Base-by-base conservation (phyloP, 2,888 invertebrate genomes). In the Slavum lentiscoides region DNA sequence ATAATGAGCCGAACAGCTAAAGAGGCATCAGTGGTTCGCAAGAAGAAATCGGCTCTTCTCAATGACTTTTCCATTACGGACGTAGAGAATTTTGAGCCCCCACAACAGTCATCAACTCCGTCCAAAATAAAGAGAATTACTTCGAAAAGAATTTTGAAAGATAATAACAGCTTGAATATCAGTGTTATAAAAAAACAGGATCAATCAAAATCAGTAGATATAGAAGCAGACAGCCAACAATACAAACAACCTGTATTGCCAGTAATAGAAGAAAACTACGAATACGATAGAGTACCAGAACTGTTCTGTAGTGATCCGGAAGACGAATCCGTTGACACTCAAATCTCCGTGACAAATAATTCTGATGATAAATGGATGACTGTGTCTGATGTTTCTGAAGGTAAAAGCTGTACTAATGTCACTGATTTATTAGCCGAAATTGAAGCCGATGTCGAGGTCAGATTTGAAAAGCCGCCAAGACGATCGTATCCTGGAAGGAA, bases 361-460 rank as follows among this genome's bases (percentile, higher is more conserved):
- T 80, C 80, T 43, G 80, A 72, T 59, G 80, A 80, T 66, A 80
- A 80, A 72, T 80, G 80, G 80, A 58, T 62, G 4, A 80, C 80
- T 30, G 39, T 80, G 19, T 72, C 80, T n/a, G 64, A 80, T 66
- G 5, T 55, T 64, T 72, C 80, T 62, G 72, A 66, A 64, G 43
- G 64, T 58, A 59, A 21, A 76, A 80, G 23, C 19, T 58, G 37
- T 53, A 64, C 30, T 23, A 58, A 80, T 70, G 39, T 72, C 13
- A 53, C 80, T 13, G 80, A 80, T 72, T 53, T 80, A 23, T 19
- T 80, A 58, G 80, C 80, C 6, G 80, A 80, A 80, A 80, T 80
- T 43, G 80, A 80, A 23, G 80, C 80, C 5, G 72, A 80, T 15
- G 9, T 80, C 30, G 55, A 55, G 30, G 58, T 72, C 0, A 72